Conservation (phyloP, 2,113 vertebrate species). For the Ceratotherium simum region DNA sequence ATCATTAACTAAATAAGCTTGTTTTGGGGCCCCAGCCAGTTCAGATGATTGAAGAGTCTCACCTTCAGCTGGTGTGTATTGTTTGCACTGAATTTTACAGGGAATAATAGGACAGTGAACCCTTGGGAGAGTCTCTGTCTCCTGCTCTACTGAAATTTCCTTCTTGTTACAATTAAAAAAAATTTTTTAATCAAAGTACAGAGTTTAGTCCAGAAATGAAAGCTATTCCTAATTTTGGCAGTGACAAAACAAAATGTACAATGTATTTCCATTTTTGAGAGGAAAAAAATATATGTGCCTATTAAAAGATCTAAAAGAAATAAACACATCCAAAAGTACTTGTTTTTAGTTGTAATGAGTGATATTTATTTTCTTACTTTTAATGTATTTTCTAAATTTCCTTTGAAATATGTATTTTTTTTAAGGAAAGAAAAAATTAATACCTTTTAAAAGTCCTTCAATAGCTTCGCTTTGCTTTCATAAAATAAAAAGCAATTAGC, state of each 20-base stretch:
- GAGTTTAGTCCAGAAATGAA: conserved; percentile 18
- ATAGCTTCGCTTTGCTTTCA: background rate
- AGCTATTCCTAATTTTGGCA: background rate
- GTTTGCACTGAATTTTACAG: background rate
- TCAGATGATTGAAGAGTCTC: background rate
- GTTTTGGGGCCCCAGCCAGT: background rate
- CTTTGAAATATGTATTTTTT: conserved; percentile 19
- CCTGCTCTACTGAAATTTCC: background rate
- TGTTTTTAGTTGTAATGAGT: background rate
- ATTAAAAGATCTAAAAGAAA: conserved; percentile 31
- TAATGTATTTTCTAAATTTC: background rate
- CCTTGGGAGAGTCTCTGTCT: background rate
- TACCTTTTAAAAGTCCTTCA: background rate
- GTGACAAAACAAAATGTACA: conserved; percentile 29
- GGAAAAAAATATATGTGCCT: background rate
- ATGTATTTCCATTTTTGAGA: conserved; percentile 31
- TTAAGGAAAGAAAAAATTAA: conserved; percentile 25
- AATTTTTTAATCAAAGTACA: background rate
- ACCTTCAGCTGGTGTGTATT: background rate
- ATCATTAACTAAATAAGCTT: background rate
- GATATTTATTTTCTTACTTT: background rate
- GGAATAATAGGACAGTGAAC: background rate
- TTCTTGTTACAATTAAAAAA: background rate
- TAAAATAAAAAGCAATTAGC: conserved; percentile 4
- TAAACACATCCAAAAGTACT: background rate